These are phyloP conservation scores for Ruditapes philippinarum DNA, from an alignment of 1,140 invertebrate species.

Conservation along the genomic window DNA sequence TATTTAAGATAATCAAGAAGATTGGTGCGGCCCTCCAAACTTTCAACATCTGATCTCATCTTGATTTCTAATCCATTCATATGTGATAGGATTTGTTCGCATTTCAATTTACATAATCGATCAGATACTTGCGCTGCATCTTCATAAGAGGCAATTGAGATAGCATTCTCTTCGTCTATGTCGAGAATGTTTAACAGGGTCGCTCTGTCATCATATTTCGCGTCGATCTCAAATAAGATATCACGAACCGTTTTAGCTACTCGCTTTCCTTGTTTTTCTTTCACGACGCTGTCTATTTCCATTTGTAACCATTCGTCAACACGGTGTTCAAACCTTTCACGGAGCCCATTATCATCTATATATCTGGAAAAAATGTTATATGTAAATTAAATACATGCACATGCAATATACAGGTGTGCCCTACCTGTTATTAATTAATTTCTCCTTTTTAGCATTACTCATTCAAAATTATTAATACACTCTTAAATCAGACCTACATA, in stretches of 20 bases:
- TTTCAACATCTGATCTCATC: slow-evolving; percentile 43
- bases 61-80: slow-evolving; percentile 26
- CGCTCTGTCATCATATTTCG: slow-evolving; percentile 43
- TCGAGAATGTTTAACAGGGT: slow-evolving; percentile 55
- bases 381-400: too few species aligned
- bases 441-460: too few species aligned
- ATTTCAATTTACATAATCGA: slow-evolving; percentile 39
- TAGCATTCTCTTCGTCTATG: slow-evolving; percentile 50
- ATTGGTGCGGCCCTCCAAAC: slow-evolving; percentile 41
- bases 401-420: too few species aligned
- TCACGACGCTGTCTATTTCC: slow-evolving; percentile 54
- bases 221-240: slow-evolving; percentile 33
- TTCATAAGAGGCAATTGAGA: slow-evolving; percentile 39
- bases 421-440: too few species aligned
- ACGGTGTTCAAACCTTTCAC: not conserved
- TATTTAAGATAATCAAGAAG: slow-evolving; percentile 42
- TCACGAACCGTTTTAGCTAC: not conserved
- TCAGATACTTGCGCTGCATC: slow-evolving; percentile 49
- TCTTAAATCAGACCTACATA: too few species aligned
- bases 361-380: slow-evolving; percentile 22
- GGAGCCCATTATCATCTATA: slow-evolving; percentile 39
- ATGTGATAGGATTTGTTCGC: slow-evolving; percentile 40
- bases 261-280: slow-evolving; percentile 39
- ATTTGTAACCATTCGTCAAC: slow-evolving; percentile 49
- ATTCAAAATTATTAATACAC: too few species aligned